Evolutionary conservation across 92 coral and sea anemone genomes (phyloP).

Genomic region (Virgularia gustaviana): DNA sequence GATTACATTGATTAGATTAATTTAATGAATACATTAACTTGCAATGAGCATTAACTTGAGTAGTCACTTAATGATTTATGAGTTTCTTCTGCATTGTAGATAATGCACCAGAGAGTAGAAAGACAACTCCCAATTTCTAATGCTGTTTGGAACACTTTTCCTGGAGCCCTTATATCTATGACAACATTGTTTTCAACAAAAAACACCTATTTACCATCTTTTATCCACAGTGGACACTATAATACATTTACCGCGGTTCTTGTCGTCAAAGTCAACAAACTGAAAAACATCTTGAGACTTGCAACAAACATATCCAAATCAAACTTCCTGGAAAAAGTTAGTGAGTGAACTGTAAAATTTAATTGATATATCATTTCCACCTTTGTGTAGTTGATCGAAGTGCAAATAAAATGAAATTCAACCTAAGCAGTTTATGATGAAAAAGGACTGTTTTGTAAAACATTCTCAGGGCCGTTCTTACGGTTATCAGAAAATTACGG

Average conservation of each 20-base stretch:
- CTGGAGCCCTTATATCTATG: slow-evolving; percentile 62
- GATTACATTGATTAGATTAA: no score
- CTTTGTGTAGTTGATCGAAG: no score
- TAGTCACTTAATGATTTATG: no score
- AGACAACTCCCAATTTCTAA: slow-evolving; percentile 54
- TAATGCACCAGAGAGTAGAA: slow-evolving; percentile 65
- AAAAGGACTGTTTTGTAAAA: no score
- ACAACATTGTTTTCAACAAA: slow-evolving; percentile 44
- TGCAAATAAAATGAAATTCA: no score
- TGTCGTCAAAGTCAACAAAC: slow-evolving; percentile 33
- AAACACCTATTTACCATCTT: not conserved
- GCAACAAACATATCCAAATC: not conserved
- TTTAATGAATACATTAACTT: no score
- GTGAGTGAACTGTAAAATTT: not conserved
- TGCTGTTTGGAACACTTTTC: slow-evolving; percentile 71
- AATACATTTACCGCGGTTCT: slow-evolving; percentile 71
- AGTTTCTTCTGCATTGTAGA: no score
- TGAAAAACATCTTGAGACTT: not conserved
- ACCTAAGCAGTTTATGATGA: no score
- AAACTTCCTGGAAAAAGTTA: not conserved
- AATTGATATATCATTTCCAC: not conserved
- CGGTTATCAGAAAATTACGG: no score
- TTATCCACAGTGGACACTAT: not conserved
- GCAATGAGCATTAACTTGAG: no score
- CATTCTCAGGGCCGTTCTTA: no score